Evolutionary conservation across 2,113 vertebrate genomes (phyloP), one percentile per base, ranked within the genome.

Genomic region (Pontoporia blainvillei): DNA sequence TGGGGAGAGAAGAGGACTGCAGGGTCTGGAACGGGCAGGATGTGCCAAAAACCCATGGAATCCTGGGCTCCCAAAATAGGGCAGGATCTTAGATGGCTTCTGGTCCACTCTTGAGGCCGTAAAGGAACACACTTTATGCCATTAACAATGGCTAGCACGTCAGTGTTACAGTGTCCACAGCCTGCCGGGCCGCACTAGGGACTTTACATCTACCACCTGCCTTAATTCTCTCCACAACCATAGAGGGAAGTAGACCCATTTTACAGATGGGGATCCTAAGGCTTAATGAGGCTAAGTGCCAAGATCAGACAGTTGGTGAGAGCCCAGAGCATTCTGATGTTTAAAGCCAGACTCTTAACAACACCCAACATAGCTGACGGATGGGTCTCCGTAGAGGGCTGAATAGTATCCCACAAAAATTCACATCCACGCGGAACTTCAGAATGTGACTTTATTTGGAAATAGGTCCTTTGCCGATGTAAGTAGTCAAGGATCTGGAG

Each of bases 381-480:
- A 36, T 6, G 5, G 73, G 27, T 15, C 49, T 86, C n/a, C 29
- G 41, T 0, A 8, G 84, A 39, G 67, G 59, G 31, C 13, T 61
- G 9, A 72, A 72, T 0, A 25, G 84, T 39, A 13, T 73, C 72
- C 89, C 61, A 62, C 81, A 52, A 59, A 93, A 89, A 64, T 41
- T 13, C 64, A 79, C 0, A 20, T 27, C 62, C 17, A 13, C 76
- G 59, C 12, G 31, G 75, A 88, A 81, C 72, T 87, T 93, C 66
- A 90, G 88, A 91, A 86, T 6, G 13, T 39, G 81, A 29, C 71
- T 81, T 94, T 87, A 88, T 76, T 93, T 92, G 72, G 94, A 91
- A 97, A 67, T 0, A 78, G 25, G 39, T 25, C 79, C 15, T 39
- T 62, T 67, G 75, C 59, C 76, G 76, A 76, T 62, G 49, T 76